Percentiles rank a stretch among this genome's conserved stretches.
These are phyloP conservation scores for Pollenia labialis DNA, from an alignment of 2,888 invertebrate genomes.

Conservation along the genomic window DNA sequence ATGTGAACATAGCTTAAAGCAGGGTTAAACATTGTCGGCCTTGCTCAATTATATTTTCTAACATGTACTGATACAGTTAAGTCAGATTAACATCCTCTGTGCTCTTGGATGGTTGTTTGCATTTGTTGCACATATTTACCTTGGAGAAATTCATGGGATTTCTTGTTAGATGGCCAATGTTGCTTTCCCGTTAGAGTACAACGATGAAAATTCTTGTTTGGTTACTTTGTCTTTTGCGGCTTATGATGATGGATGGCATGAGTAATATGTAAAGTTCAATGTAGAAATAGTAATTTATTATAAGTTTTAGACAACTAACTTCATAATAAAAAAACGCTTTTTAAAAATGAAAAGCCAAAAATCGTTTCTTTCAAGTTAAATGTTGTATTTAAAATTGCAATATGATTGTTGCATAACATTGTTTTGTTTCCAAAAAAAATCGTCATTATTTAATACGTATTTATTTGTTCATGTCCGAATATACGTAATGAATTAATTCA, in stretches of 20 bases:
- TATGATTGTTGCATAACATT: too few species aligned
- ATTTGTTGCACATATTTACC: constrained; percentile 4
- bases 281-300: constrained; percentile 11
- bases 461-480: neutral
- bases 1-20: too few species aligned
- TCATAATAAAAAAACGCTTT: neutral
- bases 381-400: too few species aligned
- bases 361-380: too few species aligned
- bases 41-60: too few species aligned
- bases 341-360: too few species aligned
- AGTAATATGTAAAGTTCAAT: constrained; percentile 48
- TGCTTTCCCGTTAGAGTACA: constrained; percentile 59
- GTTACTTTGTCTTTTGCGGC: constrained; percentile 64
- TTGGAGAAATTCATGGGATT: constrained; percentile 13
- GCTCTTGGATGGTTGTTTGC: neutral
- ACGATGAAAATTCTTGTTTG: constrained; percentile 70
- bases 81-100: neutral
- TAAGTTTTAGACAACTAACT: neutral
- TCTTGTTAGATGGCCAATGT: constrained; percentile 34
- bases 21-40: too few species aligned
- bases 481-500: too few species aligned
- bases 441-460: neutral
- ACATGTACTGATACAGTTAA: too few species aligned
- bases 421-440: neutral
- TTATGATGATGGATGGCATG: constrained; percentile 67